Evolutionary conservation across 2,797 vertebrate genomes (phyloP).

Genomic region (Lindbergichthys nudifrons): DNA sequence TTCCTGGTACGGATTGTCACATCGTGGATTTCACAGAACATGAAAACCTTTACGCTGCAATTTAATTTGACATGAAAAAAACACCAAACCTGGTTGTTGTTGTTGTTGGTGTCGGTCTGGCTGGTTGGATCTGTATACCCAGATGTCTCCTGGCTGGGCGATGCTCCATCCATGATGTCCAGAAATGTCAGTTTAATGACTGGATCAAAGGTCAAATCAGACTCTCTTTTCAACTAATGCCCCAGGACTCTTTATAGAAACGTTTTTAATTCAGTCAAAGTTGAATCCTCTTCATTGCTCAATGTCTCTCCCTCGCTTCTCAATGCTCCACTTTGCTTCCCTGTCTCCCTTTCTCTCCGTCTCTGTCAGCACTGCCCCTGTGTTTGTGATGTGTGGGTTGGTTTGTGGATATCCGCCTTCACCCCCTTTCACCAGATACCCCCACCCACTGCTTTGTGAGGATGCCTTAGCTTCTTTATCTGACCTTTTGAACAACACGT

Average conservation of each 20-base stretch:
- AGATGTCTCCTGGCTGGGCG: conserved; percentile 42
- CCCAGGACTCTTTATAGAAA: neutral
- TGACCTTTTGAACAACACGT: conserved; percentile 86
- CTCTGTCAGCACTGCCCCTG: conserved; percentile 30
- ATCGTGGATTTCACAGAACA: neutral
- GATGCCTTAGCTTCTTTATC: conserved; percentile 79
- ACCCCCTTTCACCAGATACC: conserved; percentile 55
- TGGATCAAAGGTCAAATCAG: conserved; percentile 31
- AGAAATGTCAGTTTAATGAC: conserved; percentile 11
- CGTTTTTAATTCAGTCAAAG: conserved; percentile 30
- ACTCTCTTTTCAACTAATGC: neutral
- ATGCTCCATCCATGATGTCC: conserved; percentile 70
- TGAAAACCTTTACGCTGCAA: neutral
- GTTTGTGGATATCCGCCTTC: conserved; percentile 61
- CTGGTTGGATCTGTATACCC: conserved; percentile 22
- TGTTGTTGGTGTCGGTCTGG: conserved; percentile 61
- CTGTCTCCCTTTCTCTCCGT: conserved; percentile 31
- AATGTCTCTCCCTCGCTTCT: conserved; percentile 17
- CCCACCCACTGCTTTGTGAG: conserved; percentile 66
- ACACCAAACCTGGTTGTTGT: conserved; percentile 64
- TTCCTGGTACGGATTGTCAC: conserved; percentile 16
- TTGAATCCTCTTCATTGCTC: conserved; percentile 10
- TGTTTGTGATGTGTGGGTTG: conserved; percentile 48
- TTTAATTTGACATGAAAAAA: conserved; percentile 2
- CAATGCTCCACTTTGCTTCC: conserved; percentile 18